Conservation (phyloP, 2,113 vertebrate genomes). For the Dascyllus trimaculatus region DNA sequence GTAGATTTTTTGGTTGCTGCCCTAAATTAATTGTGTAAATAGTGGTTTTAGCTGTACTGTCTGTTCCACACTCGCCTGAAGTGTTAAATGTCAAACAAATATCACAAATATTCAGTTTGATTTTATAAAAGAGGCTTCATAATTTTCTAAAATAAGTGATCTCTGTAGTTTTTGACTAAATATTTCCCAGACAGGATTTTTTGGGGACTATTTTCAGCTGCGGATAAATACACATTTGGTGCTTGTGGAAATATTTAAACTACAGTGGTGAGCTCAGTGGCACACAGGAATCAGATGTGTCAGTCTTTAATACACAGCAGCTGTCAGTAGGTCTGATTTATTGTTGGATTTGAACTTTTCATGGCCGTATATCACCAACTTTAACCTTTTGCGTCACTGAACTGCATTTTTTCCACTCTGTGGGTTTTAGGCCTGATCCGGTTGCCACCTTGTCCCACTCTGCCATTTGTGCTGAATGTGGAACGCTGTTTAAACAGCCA, state of each 20-base stretch:
- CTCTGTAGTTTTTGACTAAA: too few relatives aligned
- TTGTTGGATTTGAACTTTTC: neutral
- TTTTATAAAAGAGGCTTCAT: too few relatives aligned
- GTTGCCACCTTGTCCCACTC: neutral
- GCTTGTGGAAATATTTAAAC: neutral
- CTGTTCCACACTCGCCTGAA: too few relatives aligned
- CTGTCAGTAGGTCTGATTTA: neutral
- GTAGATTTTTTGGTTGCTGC: too few relatives aligned
- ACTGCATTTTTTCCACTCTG: neutral
- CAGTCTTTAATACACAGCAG: neutral
- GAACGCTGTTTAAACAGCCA: constrained; percentile 19
- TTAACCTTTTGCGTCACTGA: too few relatives aligned
- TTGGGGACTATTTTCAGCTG: constrained; percentile 9
- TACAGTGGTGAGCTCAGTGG: too few relatives aligned
- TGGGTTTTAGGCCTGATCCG: neutral
- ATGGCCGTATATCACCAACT: too few relatives aligned
- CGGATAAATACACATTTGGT: neutral
- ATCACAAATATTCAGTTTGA: too few relatives aligned
- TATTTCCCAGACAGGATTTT: neutral
- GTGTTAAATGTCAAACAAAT: too few relatives aligned
- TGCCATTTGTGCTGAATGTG: constrained; percentile 9
- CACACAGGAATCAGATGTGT: neutral
- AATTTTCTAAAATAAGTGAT: too few relatives aligned
- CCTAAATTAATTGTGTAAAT: too few relatives aligned
- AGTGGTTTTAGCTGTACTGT: too few relatives aligned